Evolutionary conservation across 2,797 vertebrate species (phyloP).

Genomic region (Cossypha caffra): DNA sequence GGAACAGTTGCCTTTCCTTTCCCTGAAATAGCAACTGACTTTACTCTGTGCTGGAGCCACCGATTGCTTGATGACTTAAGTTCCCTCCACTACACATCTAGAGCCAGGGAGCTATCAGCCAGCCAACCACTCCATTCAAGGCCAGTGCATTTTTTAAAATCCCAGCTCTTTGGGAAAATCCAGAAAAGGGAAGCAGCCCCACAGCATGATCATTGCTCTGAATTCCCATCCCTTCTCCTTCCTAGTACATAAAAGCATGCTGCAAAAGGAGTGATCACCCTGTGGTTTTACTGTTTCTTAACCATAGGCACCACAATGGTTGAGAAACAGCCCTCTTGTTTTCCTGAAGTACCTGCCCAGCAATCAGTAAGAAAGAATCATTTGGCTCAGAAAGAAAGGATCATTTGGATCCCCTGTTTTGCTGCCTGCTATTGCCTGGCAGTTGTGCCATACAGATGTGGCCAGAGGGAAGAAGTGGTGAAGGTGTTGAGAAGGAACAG

Average conservation of each 20-base stretch:
- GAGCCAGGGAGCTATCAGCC: neutral
- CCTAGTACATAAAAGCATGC: neutral
- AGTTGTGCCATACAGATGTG: neutral
- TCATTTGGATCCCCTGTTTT: neutral
- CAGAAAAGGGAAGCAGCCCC: neutral
- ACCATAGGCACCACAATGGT: neutral
- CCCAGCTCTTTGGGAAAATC: neutral
- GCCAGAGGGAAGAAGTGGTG: neutral
- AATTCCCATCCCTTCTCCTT: neutral
- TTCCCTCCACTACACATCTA: neutral
- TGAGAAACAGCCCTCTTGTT: neutral
- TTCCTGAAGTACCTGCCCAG: neutral
- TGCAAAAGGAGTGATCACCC: neutral
- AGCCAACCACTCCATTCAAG: neutral
- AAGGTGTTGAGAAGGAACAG: neutral
- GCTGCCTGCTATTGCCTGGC: neutral
- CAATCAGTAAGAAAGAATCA: neutral
- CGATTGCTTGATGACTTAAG: neutral
- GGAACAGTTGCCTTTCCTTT: constrained; percentile 73
- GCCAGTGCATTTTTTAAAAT: constrained; percentile 35
- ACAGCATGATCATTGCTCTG: neutral
- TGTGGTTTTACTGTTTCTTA: neutral
- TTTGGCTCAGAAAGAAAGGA: neutral
- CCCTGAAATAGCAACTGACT: constrained; percentile 77
- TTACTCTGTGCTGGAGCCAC: constrained; percentile 2